Conservation (phyloP, 2,113 vertebrate species). For the Triplophysa rosa region DNA sequence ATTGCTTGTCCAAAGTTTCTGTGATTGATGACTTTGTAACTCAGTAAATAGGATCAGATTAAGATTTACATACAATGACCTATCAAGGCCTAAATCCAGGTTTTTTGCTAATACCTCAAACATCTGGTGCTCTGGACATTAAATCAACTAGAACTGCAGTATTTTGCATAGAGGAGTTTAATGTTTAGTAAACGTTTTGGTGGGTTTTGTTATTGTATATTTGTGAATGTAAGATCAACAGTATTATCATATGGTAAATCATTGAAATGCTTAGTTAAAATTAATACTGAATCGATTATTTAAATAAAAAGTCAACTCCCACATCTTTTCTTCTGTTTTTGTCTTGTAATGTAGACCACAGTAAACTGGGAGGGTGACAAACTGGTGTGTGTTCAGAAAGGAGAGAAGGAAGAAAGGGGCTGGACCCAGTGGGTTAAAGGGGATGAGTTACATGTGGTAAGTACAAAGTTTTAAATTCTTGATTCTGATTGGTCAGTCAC, state of each 20-base stretch:
- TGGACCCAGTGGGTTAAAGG: constrained; percentile 97
- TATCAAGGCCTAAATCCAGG: constrained; percentile 20
- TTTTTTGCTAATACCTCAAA: constrained; percentile 7
- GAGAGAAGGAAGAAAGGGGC: constrained; percentile 92
- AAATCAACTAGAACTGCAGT: background rate
- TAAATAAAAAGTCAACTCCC: too few relatives aligned
- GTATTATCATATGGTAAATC: too few relatives aligned
- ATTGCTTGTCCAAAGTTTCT: background rate
- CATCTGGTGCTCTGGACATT: background rate
- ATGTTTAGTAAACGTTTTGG: background rate
- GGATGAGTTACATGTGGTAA: constrained; percentile 93
- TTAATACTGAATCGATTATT: too few relatives aligned
- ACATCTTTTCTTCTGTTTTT: background rate
- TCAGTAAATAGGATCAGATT: constrained; percentile 7
- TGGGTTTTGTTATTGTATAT: too few relatives aligned
- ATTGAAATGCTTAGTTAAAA: too few relatives aligned
- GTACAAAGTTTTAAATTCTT: background rate
- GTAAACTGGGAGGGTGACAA: constrained; percentile 92
- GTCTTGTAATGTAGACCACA: constrained; percentile 80
- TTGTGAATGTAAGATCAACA: background rate
- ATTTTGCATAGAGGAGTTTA: background rate
- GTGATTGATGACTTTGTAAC: background rate
- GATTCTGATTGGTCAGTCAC: too few relatives aligned
- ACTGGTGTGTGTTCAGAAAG: constrained; percentile 91
- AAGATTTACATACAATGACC: constrained; percentile 21